These are phyloP conservation scores for Tautogolabrus adspersus DNA, from an alignment of 2,113 vertebrate species.

Conservation along the genomic window DNA sequence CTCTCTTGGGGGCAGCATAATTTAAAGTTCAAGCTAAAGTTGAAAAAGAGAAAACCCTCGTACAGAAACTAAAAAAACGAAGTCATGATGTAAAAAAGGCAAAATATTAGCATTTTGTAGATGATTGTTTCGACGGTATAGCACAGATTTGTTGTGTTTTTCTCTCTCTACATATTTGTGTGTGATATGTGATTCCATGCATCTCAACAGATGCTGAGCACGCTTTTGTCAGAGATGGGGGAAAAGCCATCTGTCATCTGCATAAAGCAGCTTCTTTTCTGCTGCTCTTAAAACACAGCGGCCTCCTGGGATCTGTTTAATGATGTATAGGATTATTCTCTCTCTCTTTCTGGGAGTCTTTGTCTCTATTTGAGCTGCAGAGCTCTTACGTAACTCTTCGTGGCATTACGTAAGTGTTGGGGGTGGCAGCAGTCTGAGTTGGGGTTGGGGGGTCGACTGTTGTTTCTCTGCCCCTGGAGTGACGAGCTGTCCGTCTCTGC, in stretches of 20 bases:
- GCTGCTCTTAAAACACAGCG: conserved; percentile 51
- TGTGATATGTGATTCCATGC: not conserved
- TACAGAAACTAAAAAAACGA: not conserved
- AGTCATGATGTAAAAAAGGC: not conserved
- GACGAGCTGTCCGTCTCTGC: conserved; percentile 37
- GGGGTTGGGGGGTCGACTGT: conserved; percentile 6
- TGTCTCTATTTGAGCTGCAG: conserved; percentile 19
- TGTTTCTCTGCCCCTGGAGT: conserved; percentile 50
- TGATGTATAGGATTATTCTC: conserved; percentile 62
- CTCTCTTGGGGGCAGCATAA: too few species aligned
- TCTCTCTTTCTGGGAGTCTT: conserved; percentile 20
- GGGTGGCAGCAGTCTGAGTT: conserved; percentile 14
- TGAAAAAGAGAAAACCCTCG: too few species aligned
- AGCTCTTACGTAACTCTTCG: conserved; percentile 56
- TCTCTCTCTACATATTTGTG: not conserved
- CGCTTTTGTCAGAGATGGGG: conserved; percentile 36
- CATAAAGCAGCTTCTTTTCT: conserved; percentile 41
- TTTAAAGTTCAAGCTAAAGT: too few species aligned
- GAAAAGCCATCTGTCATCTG: conserved; percentile 63
- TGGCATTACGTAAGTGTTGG: conserved; percentile 58
- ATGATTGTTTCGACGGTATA: not conserved
- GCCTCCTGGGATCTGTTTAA: conserved; percentile 54
- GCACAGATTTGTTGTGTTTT: not conserved
- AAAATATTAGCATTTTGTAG: not conserved
- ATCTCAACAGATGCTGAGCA: conserved; percentile 36